phyloP scores from a whole-genome alignment of 2,797 vertebrate species.

The Lepilemur ruficaudatus region DNA sequence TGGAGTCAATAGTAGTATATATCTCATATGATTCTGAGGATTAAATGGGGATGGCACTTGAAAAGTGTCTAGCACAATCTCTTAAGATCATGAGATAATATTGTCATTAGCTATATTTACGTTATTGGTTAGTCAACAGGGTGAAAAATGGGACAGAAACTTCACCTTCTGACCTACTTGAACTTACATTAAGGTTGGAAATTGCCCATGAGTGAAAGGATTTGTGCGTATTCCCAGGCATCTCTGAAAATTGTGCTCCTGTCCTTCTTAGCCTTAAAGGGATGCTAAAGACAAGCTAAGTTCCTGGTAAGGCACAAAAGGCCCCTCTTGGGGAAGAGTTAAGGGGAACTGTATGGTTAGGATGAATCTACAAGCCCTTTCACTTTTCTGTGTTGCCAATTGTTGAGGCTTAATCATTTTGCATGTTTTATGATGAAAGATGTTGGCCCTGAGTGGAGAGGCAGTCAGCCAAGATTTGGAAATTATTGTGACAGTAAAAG shows the following conservation, averaged over 20 bases:
- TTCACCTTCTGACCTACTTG: not conserved
- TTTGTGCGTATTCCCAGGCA: not conserved
- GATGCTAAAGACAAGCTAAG: not conserved
- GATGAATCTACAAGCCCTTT: not conserved
- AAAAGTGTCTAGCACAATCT: not conserved
- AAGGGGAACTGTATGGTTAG: not conserved
- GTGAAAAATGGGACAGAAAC: not conserved
- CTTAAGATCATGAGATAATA: not conserved
- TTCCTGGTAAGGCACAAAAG: not conserved
- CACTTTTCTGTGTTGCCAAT: not conserved
- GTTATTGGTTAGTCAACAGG: not conserved
- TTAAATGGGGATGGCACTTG: not conserved
- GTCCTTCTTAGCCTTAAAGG: not conserved
- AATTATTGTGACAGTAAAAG: slow-evolving; percentile 63
- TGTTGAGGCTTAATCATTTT: slow-evolving; percentile 13
- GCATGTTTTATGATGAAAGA: slow-evolving; percentile 47
- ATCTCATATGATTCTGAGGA: not conserved
- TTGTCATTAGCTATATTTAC: not conserved
- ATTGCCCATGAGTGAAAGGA: not conserved
- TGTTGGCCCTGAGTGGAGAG: slow-evolving; percentile 30
- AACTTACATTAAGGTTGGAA: not conserved
- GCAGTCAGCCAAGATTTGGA: slow-evolving; percentile 34
- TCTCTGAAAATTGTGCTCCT: not conserved
- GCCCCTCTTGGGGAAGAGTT: not conserved
- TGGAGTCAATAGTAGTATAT: not conserved